Evolutionary conservation across 1,140 invertebrate species (phyloP).

Genomic region (Dufourea novaeangliae): DNA sequence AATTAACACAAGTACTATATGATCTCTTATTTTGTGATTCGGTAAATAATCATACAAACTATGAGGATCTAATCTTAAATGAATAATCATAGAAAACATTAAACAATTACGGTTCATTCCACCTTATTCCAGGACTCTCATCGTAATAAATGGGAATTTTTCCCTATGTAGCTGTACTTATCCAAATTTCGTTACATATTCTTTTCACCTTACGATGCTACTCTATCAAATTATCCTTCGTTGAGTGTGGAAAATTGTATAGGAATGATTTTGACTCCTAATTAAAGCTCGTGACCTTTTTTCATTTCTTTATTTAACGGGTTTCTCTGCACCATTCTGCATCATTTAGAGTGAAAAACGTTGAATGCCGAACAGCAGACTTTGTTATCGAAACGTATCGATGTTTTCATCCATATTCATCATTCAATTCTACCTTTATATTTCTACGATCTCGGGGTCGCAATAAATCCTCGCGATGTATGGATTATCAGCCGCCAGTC

Average conservation of each 20-base stretch:
- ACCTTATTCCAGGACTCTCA: no score
- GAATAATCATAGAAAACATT: no score
- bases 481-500: neutral
- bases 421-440: constrained; percentile 16
- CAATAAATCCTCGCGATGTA: constrained; percentile 22
- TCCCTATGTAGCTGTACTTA: no score
- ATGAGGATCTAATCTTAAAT: neutral
- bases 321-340: constrained; percentile 27
- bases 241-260: no score
- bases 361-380: constrained; percentile 17
- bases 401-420: constrained; percentile 47
- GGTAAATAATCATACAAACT: neutral
- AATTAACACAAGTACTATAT: neutral
- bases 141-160: no score
- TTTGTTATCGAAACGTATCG: constrained; percentile 40
- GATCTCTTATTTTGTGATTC: neutral
- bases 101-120: no score
- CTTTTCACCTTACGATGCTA: no score
- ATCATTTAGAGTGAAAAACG: neutral
- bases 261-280: no score
- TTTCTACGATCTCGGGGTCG: neutral
- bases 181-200: no score
- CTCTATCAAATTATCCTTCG: no score
- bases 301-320: constrained; percentile 34
- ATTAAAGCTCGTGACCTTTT: no score